A percentile compares a stretch with the other conserved stretches of the same genome.
Evolutionary conservation across 1,140 invertebrate genomes (phyloP).

Genomic region (Cryptotermes secundus): DNA sequence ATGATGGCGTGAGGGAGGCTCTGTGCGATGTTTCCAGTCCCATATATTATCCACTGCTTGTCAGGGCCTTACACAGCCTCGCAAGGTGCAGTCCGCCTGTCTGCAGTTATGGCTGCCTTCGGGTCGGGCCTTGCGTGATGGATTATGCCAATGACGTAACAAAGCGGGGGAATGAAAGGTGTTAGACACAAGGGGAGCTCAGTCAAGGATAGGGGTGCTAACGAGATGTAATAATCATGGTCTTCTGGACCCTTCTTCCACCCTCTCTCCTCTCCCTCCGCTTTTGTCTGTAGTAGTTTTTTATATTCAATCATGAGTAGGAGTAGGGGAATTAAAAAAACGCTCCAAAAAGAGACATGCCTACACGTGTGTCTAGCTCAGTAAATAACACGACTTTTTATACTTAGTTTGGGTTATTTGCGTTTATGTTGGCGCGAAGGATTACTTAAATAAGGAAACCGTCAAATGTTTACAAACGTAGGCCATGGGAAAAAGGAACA

Average conservation of each 20-base stretch:
- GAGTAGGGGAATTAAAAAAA: background rate
- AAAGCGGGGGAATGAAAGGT: background rate
- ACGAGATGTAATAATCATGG: background rate
- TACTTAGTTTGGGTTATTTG: background rate
- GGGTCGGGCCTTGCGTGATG: background rate
- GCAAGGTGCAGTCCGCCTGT: background rate
- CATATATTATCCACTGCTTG: too few species aligned
- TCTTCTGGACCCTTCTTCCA: background rate
- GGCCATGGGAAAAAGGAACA: background rate
- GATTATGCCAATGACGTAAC: background rate
- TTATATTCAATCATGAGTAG: background rate
- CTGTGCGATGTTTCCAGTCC: too few species aligned
- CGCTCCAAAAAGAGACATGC: background rate
- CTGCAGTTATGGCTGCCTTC: background rate
- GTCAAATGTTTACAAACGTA: background rate
- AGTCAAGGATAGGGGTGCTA: background rate
- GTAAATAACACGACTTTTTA: background rate
- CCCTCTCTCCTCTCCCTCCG: too few species aligned
- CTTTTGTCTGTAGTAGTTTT: background rate
- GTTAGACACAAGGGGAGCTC: background rate
- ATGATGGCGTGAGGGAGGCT: too few species aligned
- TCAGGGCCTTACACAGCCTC: too few species aligned
- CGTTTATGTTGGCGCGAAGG: background rate
- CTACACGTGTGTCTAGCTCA: background rate
- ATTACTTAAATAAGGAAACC: constrained; percentile 3